Base-by-base conservation (phyloP, 2,888 invertebrate species). In the Pseudeuparius sepicola region DNA sequence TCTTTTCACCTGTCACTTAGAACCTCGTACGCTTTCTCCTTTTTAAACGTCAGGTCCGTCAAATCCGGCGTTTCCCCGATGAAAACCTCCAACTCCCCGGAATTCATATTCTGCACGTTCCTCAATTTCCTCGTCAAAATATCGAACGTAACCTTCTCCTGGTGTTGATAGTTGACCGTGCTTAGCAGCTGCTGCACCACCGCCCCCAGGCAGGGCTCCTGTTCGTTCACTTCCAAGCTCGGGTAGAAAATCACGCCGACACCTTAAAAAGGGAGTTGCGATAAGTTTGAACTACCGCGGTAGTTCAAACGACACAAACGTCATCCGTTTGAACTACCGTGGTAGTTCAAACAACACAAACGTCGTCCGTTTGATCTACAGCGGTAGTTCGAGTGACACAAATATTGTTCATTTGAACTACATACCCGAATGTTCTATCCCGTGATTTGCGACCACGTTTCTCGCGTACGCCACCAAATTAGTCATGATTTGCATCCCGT, bases 391-490 rank as follows among this genome's bases (percentile, higher is more conserved):
- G n/a, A n/a, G n/a, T n/a, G n/a, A n/a, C n/a, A n/a, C n/a, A n/a
- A n/a, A n/a, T n/a, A n/a, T n/a, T n/a, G n/a, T n/a, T n/a, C n/a
- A n/a, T n/a, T n/a, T n/a, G n/a, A n/a, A n/a, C n/a, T n/a, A n/a
- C n/a, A n/a, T n/a, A 2, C 68, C 65, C 6, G 64, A 56, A 48
- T 70, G 68, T 41, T 70, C 67, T 4, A 65, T 64, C 3, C 67
- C 67, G 48, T 72, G 63, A 49, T 70, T 70, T 1, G 70, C 69
- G 28, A 75, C 65, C 11, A 73, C 66, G 55, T 82, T 81, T 37
- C 83, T 70, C 1, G 75, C 75, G 59, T 80, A 85, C 13, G 76
- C 64, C 20, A 81, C 59, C 14, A 86, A 61, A 63, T 85, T 83
- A 23, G 78, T 75, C 3, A 79, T 71, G 31, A 83, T 77, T 67